Evolutionary conservation across 1,140 invertebrate species (phyloP).

Genomic region (Calliopsis andreniformis): DNA sequence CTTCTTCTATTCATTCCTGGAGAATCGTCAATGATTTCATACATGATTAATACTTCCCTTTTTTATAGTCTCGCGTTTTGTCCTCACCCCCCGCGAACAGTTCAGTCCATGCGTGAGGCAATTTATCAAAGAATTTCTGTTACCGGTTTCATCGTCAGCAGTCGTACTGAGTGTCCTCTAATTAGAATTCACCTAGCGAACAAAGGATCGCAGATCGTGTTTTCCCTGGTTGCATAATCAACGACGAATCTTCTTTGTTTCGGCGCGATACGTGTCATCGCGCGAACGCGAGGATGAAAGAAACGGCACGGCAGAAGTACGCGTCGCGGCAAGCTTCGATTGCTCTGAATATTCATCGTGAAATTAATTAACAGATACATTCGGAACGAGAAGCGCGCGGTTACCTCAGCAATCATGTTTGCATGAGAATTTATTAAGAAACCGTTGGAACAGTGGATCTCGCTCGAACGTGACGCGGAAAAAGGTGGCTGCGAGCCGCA

Average conservation of each 20-base stretch:
- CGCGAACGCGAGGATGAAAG: neutral
- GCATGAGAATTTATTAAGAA: slow-evolving; percentile 41
- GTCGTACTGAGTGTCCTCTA: neutral
- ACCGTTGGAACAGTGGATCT: neutral
- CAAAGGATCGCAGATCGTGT: neutral
- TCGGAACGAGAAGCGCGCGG: neutral
- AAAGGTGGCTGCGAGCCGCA: too few relatives aligned
- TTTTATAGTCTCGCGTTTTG: neutral
- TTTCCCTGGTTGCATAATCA: neutral
- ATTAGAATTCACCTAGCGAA: neutral
- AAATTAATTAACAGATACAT: slow-evolving; percentile 37
- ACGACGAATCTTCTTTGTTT: neutral
- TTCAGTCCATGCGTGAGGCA: neutral
- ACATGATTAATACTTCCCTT: too few relatives aligned
- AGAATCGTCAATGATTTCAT: too few relatives aligned
- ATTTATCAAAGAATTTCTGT: neutral
- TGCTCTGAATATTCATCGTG: slow-evolving; percentile 40
- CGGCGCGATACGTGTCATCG: too few relatives aligned
- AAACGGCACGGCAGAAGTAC: neutral
- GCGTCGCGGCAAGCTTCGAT: neutral
- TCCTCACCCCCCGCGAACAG: neutral
- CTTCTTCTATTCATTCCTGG: too few relatives aligned
- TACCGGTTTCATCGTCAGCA: neutral
- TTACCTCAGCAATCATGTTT: neutral
- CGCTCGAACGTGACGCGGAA: neutral